These are phyloP conservation scores for Rhyacophila evoluta DNA, from an alignment of 2,888 invertebrate species.

Conservation along the genomic window DNA sequence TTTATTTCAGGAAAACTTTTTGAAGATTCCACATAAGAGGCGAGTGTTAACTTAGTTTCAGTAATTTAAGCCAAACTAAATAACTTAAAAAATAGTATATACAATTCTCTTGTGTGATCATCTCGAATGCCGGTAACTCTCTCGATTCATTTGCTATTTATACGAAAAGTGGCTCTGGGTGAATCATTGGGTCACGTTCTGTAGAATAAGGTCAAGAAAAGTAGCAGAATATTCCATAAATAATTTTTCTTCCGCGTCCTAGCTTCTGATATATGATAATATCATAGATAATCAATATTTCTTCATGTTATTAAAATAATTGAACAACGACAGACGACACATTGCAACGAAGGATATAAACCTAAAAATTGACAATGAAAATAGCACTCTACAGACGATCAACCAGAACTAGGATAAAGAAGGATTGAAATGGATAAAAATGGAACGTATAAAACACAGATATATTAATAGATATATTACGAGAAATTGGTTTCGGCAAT, in stretches of 20 bases:
- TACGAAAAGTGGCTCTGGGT: too few relatives aligned
- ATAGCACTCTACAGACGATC: constrained; percentile 11
- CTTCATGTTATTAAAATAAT: background rate
- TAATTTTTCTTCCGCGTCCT: too few relatives aligned
- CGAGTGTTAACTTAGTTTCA: too few relatives aligned
- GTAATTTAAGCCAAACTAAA: too few relatives aligned
- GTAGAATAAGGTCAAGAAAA: too few relatives aligned
- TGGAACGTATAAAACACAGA: background rate
- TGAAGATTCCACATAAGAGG: background rate
- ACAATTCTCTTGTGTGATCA: too few relatives aligned
- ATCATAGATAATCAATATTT: background rate
- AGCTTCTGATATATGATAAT: background rate
- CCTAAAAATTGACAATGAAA: background rate
- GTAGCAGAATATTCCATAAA: too few relatives aligned
- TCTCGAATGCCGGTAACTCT: too few relatives aligned
- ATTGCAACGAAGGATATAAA: background rate
- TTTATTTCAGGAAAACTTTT: background rate
- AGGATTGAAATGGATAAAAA: background rate
- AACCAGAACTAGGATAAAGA: constrained; percentile 5
- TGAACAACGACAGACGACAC: background rate
- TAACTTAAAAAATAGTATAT: too few relatives aligned
- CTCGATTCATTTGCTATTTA: too few relatives aligned
- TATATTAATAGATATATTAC: background rate
- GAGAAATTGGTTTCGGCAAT: background rate
- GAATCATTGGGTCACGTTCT: too few relatives aligned